phyloP scores from a whole-genome alignment of 2,797 vertebrate species.

The Scolopax bukidnonensis region DNA sequence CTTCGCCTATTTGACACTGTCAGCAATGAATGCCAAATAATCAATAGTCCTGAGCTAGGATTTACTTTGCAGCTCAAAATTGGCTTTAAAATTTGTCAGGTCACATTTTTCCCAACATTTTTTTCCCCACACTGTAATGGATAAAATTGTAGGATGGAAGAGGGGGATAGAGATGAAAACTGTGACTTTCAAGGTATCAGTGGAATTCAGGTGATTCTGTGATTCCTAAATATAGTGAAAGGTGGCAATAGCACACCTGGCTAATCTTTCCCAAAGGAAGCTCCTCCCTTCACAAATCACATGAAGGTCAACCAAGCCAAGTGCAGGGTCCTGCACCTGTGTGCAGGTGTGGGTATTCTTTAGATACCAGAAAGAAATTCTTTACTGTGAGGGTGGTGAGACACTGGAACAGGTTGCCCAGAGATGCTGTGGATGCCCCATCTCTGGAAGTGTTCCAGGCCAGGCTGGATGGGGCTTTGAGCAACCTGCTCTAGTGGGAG shows the following conservation, averaged over 20 bases:
- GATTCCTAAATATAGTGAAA: background rate
- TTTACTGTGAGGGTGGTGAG: too few relatives aligned
- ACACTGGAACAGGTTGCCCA: too few relatives aligned
- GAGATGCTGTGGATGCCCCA: too few relatives aligned
- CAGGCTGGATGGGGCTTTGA: too few relatives aligned
- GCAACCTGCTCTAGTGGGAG: too few relatives aligned
- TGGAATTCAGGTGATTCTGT: too few relatives aligned
- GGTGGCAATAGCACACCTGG: background rate
- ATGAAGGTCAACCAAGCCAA: too few relatives aligned
- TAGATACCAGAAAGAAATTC: too few relatives aligned
- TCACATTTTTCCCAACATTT: background rate
- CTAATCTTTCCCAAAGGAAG: background rate
- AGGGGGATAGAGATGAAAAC: background rate
- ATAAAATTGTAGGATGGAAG: background rate
- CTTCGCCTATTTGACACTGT: background rate
- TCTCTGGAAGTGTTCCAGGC: too few relatives aligned
- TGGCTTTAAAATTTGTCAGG: background rate
- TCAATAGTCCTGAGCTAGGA: background rate
- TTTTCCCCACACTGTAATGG: background rate
- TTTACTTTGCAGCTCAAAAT: slow-evolving; percentile 6
- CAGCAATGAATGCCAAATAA: background rate
- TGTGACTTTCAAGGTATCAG: background rate
- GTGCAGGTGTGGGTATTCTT: too few relatives aligned
- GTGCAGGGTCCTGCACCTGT: too few relatives aligned
- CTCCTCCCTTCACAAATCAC: background rate